Percentiles rank a stretch among this genome's conserved stretches.
Evolutionary conservation across 1,140 invertebrate species (phyloP).

Genomic region (Halyomorpha halys): DNA sequence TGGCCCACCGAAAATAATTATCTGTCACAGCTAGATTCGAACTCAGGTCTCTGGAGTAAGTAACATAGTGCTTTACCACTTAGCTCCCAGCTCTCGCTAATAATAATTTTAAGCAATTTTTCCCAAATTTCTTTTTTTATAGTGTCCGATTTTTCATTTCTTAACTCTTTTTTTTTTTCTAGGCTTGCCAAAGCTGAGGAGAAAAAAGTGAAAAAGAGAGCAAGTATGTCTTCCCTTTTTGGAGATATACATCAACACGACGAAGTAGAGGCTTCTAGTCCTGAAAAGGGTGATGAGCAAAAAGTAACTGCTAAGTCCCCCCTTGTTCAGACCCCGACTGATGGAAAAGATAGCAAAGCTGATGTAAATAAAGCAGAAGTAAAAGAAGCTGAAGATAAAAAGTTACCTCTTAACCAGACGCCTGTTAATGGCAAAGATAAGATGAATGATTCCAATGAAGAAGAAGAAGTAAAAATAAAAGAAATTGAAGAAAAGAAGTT

Average conservation of each 20-base stretch:
- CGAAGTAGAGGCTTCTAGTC: background rate
- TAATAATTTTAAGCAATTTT: too few relatives aligned
- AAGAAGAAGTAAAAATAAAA: background rate
- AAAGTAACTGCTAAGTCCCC: background rate
- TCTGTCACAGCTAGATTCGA: too few relatives aligned
- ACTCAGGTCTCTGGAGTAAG: too few relatives aligned
- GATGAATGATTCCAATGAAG: background rate
- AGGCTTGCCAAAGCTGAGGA: constrained; percentile 21
- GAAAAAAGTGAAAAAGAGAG: background rate
- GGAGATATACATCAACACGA: background rate
- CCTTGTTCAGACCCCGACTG: background rate
- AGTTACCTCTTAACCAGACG: background rate
- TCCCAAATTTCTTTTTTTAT: too few relatives aligned
- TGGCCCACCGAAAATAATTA: too few relatives aligned
- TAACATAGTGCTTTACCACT: too few relatives aligned
- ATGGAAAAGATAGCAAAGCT: too few relatives aligned
- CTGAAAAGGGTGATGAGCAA: background rate
- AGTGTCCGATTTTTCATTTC: too few relatives aligned
- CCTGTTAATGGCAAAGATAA: background rate
- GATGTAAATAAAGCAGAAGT: background rate
- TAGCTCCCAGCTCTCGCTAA: too few relatives aligned
- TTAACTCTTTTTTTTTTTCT: background rate
- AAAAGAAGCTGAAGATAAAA: background rate
- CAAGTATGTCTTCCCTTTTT: background rate
- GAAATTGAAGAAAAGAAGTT: background rate